Base-by-base conservation (phyloP, 2,797 vertebrate species). In the Phalloptychus januarius region DNA sequence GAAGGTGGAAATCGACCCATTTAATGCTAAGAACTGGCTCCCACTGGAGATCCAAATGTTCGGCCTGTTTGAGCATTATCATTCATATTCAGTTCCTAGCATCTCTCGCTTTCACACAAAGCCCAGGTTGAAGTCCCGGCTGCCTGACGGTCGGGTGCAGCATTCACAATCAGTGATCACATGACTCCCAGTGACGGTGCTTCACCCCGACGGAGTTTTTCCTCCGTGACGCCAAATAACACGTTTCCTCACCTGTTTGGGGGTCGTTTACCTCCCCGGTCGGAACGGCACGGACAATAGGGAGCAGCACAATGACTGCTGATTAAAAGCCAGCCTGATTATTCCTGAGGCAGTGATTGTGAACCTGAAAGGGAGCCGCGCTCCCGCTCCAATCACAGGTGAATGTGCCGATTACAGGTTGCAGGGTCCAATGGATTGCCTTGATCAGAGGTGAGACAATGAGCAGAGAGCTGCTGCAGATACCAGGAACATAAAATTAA, bases 271-370 rank as follows among this genome's bases (percentile, higher is more conserved):
- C 78, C 81, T 81, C 72, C 67, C 72, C 20, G 79, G 71, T 74
- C 38, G 74, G 79, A 79, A 61, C 7, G 13, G 38, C 76, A 77
- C 4, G 48, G 82, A 85, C 79, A 84, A 89, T 76, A 52, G 75
- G 46, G 75, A 69, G 75, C 61, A 28, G 80, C 88, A 93, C 91
- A 92, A 92, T 89, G 79, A 71, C 65, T 25, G 58, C 85, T 91
- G 91, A 93, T 93, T 88, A 79, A 87, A 91, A 10, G 46, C 78
- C 82, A 11, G 36, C 58, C 70, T 91, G 86, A 92, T 91, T 93
- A 77, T 81, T 85, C 71, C 81, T 78, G 74, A 77, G 46, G 85
- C 79, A 77, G n/a, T 71, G 85, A 88, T 81, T 85, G 83, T 80
- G 81, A 83, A 83, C 67, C 44, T 75, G 86, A 88, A 84, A 75